phyloP scores from a whole-genome alignment of 2,113 vertebrate genomes.

The Pluvianellus socialis region DNA sequence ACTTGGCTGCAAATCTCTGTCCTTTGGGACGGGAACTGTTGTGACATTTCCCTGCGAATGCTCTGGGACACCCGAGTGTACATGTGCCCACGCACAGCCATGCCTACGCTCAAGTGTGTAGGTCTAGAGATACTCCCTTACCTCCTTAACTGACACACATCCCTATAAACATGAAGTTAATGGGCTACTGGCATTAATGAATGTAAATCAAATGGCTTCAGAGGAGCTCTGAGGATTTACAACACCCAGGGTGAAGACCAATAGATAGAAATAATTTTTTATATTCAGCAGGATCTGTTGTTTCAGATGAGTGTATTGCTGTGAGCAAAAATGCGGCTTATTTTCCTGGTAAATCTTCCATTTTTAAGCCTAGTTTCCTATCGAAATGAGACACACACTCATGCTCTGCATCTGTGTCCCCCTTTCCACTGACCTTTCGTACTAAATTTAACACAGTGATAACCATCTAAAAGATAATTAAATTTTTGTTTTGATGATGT shows the following conservation, averaged over 20 bases:
- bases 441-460: neutral
- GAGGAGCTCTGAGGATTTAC: neutral
- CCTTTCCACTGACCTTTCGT: neutral
- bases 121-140: neutral
- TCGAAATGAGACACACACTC: neutral
- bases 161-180: neutral
- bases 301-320: neutral
- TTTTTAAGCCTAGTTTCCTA: neutral
- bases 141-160: neutral
- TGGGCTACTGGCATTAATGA: neutral
- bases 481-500: neutral
- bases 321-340: neutral
- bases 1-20: neutral
- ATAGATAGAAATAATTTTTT: neutral
- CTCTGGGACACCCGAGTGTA: neutral
- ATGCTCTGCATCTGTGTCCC: neutral
- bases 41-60: neutral
- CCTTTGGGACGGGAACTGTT: neutral
- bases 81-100: rapidly evolving
- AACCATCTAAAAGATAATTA: neutral
- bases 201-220: neutral
- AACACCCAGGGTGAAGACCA: neutral
- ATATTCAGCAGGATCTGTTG: neutral
- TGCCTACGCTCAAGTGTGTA: rapidly evolving
- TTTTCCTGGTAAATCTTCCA: neutral